Base-by-base conservation (phyloP, 2,888 invertebrate genomes). In the Nezara viridula region DNA sequence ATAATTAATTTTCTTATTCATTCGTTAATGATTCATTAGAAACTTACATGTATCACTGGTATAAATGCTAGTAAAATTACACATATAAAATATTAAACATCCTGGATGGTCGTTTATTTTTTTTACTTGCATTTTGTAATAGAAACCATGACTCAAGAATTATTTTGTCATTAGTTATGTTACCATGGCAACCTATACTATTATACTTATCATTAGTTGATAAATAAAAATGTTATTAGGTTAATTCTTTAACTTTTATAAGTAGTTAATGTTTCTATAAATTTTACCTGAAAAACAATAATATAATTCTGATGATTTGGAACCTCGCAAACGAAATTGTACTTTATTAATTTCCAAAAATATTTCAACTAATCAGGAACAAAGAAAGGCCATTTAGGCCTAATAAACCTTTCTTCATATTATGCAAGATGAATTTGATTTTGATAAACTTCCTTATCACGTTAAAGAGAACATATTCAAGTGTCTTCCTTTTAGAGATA, bases 401-500 rank as follows among this genome's bases (percentile, higher is more conserved):
- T 14, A 16, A 27, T 37, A 32, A 21, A 73, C 27, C 5, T 73
- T 37, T 73, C 32, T 73, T 73, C 19, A 19, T 73, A 73, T 73
- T 73, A 73, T 73, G 66, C 66, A 73, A 73, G 37, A 73, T 73
- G 66, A 32, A 73, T 73, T 73, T 73, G 32, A 73, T 73, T 73
- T 73, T 73, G 19, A 73, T 37, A 73, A 73, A 73, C 66, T 73
- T 2, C 66, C 66, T 37, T 37, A 37, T 73, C 66, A 81, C 12
- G n/a, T 81, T n/a, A 81, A n/a, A 81, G 40, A 81, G n/a, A 81
- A 47, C 81, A 44, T 47, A 81, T 81, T 44, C 37, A 81, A 44
- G n/a, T 81, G 81, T 24, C 77, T 88, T 32, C 12, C 88, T 27
- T 88, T 88, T 60, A 52, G 24, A 32, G 85, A 89, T 32, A 24